Evolutionary conservation across 2,888 invertebrate genomes (phyloP), one percentile per base, ranked within the genome.

Genomic region (Cephus spinipes): DNA sequence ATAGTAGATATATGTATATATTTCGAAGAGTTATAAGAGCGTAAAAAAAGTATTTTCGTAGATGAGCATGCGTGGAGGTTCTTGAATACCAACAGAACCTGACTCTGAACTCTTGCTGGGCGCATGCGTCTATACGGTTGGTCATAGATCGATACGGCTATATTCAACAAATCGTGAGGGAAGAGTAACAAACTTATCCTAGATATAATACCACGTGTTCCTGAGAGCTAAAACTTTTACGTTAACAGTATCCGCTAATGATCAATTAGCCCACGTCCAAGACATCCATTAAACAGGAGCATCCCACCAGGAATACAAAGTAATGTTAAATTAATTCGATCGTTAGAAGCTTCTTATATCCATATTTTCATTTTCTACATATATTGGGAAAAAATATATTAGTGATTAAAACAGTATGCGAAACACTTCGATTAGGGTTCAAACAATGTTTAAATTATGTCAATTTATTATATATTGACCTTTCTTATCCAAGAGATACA

Each of bases 61-160:
- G 55, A 55, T 55, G 55, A 23, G 23, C 55, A 55, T 55, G 55
- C 55, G 55, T 55, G 55, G 55, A 55, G 9, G 55, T 23, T 55
- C 55, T 55, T 55, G 55, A 23, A 55, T 15, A 55, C 55, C 55
- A 55, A 55, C 23, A 55, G 55, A 55, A 55, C 23, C 55, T 55
- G 55, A 55, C 55, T 55, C 9, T 55, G 55, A 55, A 55, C 55
- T 55, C 55, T 9, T 55, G 55, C 23, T 55, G 23, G 30, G 80
- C 83, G 83, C 84, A 84, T 82, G 83, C 82, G 82, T 77, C 73
- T 73, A 33, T 73, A 76, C 69, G 77, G 73, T 80, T 79, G 80
- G 79, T 82, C 80, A 83, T 83, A 83, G 83, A 84, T 84, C 80
- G 82, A 80, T 77, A 77, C 74, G 73, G 73, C 79, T 80, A 79